These are phyloP conservation scores for Tachina lurida DNA, from an alignment of 2,888 invertebrate genomes.

Conservation along the genomic window DNA sequence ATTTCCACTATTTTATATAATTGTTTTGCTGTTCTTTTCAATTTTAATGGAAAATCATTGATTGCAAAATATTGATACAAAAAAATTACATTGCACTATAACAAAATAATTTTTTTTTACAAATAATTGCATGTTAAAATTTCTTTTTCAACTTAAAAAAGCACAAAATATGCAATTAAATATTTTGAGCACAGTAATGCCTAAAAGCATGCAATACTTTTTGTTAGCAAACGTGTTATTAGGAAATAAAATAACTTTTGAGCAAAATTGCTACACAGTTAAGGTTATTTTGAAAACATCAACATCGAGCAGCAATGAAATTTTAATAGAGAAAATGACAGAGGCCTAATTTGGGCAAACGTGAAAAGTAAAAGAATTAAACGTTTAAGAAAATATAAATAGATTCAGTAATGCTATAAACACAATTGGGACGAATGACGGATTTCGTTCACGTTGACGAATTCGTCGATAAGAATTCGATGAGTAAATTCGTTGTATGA, in stretches of 20 bases:
- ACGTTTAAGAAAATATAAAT: too few species aligned
- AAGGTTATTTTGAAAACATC: neutral
- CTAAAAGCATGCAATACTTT: constrained; percentile 39
- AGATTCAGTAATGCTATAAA: too few species aligned
- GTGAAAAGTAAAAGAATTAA: too few species aligned
- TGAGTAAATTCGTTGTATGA: too few species aligned
- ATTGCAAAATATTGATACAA: constrained; percentile 10
- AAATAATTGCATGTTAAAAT: neutral
- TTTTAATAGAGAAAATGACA: neutral
- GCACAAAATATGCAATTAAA: constrained; percentile 43
- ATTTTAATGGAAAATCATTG: constrained; percentile 18
- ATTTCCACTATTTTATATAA: neutral
- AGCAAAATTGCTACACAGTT: neutral
- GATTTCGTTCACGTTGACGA: too few species aligned
- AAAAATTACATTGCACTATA: neutral
- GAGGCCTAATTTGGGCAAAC: too few species aligned
- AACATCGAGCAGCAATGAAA: neutral
- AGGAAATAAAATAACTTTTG: neutral
- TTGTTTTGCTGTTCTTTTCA: constrained; percentile 4
- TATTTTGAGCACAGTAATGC: constrained; percentile 10
- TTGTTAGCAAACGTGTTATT: constrained; percentile 3
- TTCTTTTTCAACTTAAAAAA: neutral
- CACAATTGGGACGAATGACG: too few species aligned
- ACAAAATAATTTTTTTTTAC: neutral
- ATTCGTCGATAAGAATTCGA: too few species aligned